Evolutionary conservation across 2,888 invertebrate species (phyloP), one percentile per base, ranked within the genome.

Genomic region (Sicus ferrugineus): DNA sequence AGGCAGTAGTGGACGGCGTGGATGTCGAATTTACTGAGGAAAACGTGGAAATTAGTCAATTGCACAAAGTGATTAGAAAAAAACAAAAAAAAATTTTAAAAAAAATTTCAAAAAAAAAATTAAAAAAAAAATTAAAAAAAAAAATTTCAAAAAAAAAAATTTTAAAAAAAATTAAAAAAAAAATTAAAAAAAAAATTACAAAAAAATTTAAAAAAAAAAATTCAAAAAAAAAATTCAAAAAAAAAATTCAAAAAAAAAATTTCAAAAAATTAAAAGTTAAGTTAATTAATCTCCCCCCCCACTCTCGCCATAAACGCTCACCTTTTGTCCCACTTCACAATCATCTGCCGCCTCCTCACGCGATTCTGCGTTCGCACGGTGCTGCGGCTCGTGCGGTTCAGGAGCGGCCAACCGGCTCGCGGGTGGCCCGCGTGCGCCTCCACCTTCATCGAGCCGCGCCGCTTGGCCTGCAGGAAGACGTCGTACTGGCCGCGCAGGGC

Each of bases 1-100:
- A 85, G 67, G 61, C 85, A 85, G 70, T 85, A 85, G 71, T 85
- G 83, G 76, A 85, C 81, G 1, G 83, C 85, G 75, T 85, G 84
- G 54, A 81, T 82, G 71, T 85, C 85, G 58, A 83, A 77, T 76
- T 85, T 85, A 70, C 85, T 85, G 70, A 4, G 26, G n/a, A n/a
- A n/a, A n/a, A n/a, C n/a, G n/a, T n/a, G n/a, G n/a, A n/a, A n/a
- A n/a, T n/a, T n/a, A n/a, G n/a, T n/a, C n/a, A n/a, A n/a, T 46
- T 19, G 9, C 3, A n/a, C 46, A 46, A 19, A 3, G 6, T 38
- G 38, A 38, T 38, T 7, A 38, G 7, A 38, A 38, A 38, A 9
- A 38, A n/a, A n/a, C n/a, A n/a, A n/a, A n/a, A n/a, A n/a, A n/a
- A n/a, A n/a, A n/a, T n/a, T n/a, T n/a, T n/a, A n/a, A n/a, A n/a